Conservation (phyloP, 2,113 vertebrate genomes). For the Boulengeromyrus knoepffleri region DNA sequence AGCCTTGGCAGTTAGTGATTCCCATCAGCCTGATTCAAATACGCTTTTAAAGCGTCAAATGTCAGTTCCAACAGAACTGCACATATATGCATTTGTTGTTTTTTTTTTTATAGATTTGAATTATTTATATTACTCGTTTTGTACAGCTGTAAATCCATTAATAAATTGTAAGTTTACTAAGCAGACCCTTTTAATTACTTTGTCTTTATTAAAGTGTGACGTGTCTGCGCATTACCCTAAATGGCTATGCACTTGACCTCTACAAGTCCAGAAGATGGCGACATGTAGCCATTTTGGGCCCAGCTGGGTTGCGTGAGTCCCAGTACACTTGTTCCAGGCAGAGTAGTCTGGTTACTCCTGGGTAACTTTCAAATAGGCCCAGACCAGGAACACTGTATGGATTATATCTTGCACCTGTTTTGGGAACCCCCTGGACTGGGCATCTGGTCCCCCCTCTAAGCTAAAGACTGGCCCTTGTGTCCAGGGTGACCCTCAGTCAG, state of each 20-base stretch:
- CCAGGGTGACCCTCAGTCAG: not conserved
- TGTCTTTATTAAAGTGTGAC: not conserved
- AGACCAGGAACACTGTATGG: not conserved
- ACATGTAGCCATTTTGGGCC: not conserved
- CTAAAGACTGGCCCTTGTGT: not conserved
- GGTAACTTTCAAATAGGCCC: not conserved
- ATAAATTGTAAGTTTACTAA: slow-evolving; percentile 45
- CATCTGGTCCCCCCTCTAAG: not conserved
- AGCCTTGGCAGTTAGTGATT: not conserved
- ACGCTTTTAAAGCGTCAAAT: not conserved
- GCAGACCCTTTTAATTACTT: not conserved
- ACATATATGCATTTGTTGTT: slow-evolving; percentile 9
- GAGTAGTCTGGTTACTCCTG: not conserved
- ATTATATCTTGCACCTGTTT: not conserved
- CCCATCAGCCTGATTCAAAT: slow-evolving; percentile 32
- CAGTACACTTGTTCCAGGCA: not conserved
- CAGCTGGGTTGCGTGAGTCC: not conserved
- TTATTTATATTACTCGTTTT: slow-evolving; percentile 54
- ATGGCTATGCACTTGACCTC: not conserved
- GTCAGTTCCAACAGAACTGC: not conserved
- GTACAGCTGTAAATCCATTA: slow-evolving; percentile 59
- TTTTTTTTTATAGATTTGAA: slow-evolving; percentile 34
- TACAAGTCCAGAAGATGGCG: not conserved
- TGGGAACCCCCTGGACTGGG: not conserved
- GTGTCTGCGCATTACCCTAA: not conserved